Evolutionary conservation across 2,113 vertebrate species (phyloP), one percentile per base, ranked within the genome.

Genomic region (Spilogale gracilis): DNA sequence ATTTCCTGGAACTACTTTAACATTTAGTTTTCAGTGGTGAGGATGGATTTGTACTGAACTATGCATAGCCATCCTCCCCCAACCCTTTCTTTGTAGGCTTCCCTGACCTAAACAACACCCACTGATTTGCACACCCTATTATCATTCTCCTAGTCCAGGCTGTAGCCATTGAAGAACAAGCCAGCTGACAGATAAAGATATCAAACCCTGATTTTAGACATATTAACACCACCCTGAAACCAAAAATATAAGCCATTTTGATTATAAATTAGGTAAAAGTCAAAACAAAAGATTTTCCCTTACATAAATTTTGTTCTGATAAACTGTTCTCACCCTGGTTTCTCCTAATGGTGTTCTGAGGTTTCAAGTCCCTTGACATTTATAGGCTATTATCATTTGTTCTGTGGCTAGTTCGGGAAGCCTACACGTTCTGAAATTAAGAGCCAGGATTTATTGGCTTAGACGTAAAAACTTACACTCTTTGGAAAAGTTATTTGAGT

Each of bases 381-480:
- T 69, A 81, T 83, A 93, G 81, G 60, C 65, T 87, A 50, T 96
- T 94, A 79, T 91, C n/a, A 78, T 94, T 88, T 91, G 4, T 95
- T 86, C 60, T 83, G 27, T 94, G 43, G 20, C 74, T 79, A 14
- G 27, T 65, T 92, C 63, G 52, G 16, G 67, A 87, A 90, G 32
- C 12, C 74, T 63, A 85, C 9, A 92, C 89, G 27, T 60, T 96
- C 67, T 82, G 67, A 84, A 94, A 65, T 81, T 27, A 73, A 73
- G 45, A 96, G 5, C 58, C 82, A 96, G 63, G 58, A 43, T 93
- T 96, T 25, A 84, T 85, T 91, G 86, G 74, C 30, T 82, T 94
- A 82, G n/a, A 83, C 92, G 21, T 92, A 79, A 93, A 92, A 61
- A 16, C 82, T 43, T 54, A 30, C 83, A 82, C 20, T 50, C 5